A percentile compares a stretch with the other conserved stretches of the same genome.
Conservation (phyloP, 2,113 vertebrate species). For the Chaetops frenatus region DNA sequence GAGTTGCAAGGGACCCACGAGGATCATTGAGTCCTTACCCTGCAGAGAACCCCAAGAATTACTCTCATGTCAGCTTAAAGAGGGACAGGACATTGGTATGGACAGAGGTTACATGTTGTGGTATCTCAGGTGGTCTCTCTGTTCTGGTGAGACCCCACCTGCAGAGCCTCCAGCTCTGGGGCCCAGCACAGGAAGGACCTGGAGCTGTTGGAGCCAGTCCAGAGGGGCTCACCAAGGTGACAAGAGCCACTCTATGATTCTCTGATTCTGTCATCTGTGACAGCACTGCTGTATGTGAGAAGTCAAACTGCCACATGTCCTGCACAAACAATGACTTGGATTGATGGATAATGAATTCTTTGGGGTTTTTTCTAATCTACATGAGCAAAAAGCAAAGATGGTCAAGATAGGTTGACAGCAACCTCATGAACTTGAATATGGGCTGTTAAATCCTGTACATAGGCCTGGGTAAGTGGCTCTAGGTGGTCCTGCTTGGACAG, state of each 20-base stretch:
- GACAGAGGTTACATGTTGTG: accelerated
- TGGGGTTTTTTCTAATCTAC: not conserved
- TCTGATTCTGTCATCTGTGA: not conserved
- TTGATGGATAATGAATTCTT: not conserved
- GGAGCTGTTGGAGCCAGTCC: not conserved
- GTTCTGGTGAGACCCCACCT: not conserved
- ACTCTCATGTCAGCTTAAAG: not conserved
- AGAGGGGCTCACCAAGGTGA: not conserved
- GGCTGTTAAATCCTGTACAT: not conserved
- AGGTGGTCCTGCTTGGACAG: not conserved
- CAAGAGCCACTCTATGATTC: not conserved
- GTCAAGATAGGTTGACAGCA: not conserved
- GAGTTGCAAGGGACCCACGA: not conserved
- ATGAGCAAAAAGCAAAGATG: not conserved
- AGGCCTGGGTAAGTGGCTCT: not conserved
- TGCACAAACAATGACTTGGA: not conserved
- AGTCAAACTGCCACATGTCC: not conserved
- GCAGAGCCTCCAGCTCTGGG: not conserved
- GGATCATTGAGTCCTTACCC: not conserved
- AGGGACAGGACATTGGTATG: not conserved
- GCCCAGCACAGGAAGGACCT: not conserved
- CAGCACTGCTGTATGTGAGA: not conserved
- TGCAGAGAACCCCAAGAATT: not conserved
- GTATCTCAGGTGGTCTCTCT: not conserved
- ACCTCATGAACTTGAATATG: not conserved